Evolutionary conservation across 2,888 invertebrate species (phyloP), one percentile per base, ranked within the genome.

Genomic region (Scaptomyza parva): DNA sequence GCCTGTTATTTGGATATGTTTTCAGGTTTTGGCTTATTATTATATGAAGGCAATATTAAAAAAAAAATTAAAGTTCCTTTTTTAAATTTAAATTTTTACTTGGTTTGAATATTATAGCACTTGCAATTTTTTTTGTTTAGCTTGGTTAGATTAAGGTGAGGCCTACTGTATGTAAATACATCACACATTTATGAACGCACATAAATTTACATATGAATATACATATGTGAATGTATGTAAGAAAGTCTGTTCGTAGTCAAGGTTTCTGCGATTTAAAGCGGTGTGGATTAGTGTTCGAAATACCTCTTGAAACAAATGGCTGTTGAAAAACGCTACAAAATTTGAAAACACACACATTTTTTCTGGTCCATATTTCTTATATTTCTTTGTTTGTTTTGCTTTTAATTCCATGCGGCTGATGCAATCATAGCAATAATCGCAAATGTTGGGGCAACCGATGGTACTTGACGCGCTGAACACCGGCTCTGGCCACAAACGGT

Each of bases 351-450:
- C 8, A 26, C 7, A 7, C 26, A 26, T 26, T 9, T 9, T 26
- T 26, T 26, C 26, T 26, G 26, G 1, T 26, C 6, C 26, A 26
- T 9, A 26, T 39, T 33, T 35, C 0, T 17, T 5, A 3, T 28
- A 53, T 18, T 22, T 17, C 1, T 47, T 57, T 40, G 39, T 14
- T 45, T 2, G 45, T 47, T 39, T 43, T 22, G 22, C 47, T 43
- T 28, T 11, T 52, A 76, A 77, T 79, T 79, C 78, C 78, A 77
- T 70, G 76, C 40, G 72, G 76, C 80, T 57, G 58, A 43, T 37
- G 68, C 70, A 84, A 79, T 80, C 70, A 62, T 58, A 54, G 74
- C 70, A 81, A 74, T 71, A 81, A 84, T 64, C 65, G 63, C 78
- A 62, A 41, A 65, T 83, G 75, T 51, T 62, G 53, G 52, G 61